Evolutionary conservation across 1,140 invertebrate genomes (phyloP), one percentile per base, ranked within the genome.

Genomic region (Pemphigus obesinymphae): DNA sequence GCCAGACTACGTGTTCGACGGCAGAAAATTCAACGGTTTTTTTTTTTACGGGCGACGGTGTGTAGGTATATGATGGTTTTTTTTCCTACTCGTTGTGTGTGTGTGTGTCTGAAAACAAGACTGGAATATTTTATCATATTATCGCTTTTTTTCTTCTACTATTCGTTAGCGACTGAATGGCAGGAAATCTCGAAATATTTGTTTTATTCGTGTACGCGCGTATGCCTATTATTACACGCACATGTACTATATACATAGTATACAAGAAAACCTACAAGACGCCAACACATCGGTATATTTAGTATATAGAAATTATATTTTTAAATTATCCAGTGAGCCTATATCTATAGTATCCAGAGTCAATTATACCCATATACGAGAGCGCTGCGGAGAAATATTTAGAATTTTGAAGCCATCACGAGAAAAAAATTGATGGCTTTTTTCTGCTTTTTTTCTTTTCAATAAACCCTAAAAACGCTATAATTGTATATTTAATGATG

Each of bases 151-250:
- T 11, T 11, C 43, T 11, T 11, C 43, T 11, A 11, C 1, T 13
- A 13, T 13, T 63, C 76, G 75, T 78, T 61, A 61, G 75, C 76
- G 37, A 61, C 76, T 45, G 76, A 80, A 80, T 45, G 76, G 76
- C 76, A 80, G 76, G 76, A 80, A 80, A 80, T 80, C 55, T 80
- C 40, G 76, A 80, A 80, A 63, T 61, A 63, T 80, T 80, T 80
- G 55, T 80, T 63, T 78, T 80, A 63, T 80, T 63, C 55, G 55
- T 26, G 37, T 29, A 29, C 7, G 26, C 43, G 26, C n/a, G n/a
- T n/a, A n/a, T n/a, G n/a, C n/a, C n/a, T n/a, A n/a, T n/a, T n/a
- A n/a, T n/a, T n/a, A n/a, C n/a, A n/a, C n/a, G 17, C 43, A 17
- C 23, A 20, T 72, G 11, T 72, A 34, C 20, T 37, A n/a, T 37